Percentiles rank a stretch among this genome's conserved stretches.
These are phyloP conservation scores for Micronycteris hirsuta DNA, from an alignment of 2,113 vertebrate genomes.

Conservation along the genomic window DNA sequence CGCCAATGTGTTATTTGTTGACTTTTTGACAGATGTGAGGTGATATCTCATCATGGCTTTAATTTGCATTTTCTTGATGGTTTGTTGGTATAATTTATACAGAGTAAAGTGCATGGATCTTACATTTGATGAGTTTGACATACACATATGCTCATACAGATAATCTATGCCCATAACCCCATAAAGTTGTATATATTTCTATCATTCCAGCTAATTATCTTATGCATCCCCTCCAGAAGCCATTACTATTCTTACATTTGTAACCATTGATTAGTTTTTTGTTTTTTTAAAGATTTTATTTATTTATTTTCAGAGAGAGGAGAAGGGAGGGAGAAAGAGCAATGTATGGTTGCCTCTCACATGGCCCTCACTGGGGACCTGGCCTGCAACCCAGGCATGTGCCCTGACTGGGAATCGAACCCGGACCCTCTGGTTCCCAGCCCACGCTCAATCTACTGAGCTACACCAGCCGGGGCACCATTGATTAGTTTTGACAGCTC, in stretches of 20 bases:
- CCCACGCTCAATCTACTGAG: too few species aligned
- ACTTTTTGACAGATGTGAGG: neutral
- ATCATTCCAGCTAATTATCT: neutral
- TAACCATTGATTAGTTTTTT: neutral
- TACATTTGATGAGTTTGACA: neutral
- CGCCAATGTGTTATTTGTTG: neutral
- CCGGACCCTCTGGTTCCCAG: too few species aligned
- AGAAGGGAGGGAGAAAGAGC: too few species aligned
- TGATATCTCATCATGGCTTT: neutral
- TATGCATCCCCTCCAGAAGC: neutral
- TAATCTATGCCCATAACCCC: neutral
- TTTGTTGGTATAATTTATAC: neutral
- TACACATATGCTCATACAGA: neutral
- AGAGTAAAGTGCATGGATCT: neutral
- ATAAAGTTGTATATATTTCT: neutral
- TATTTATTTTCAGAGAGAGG: too few species aligned
- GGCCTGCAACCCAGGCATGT: too few species aligned
- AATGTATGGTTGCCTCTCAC: too few species aligned
- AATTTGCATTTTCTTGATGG: neutral
- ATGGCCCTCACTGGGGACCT: too few species aligned
- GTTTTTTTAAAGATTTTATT: too few species aligned
- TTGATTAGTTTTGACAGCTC: neutral
- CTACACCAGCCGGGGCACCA: too few species aligned
- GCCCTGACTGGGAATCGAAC: too few species aligned
- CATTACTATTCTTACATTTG: slow-evolving; percentile 11